Percentiles rank a stretch among this genome's conserved stretches.
Evolutionary conservation across 2,888 invertebrate genomes (phyloP).

Genomic region (Sphaerophoria taeniata): DNA sequence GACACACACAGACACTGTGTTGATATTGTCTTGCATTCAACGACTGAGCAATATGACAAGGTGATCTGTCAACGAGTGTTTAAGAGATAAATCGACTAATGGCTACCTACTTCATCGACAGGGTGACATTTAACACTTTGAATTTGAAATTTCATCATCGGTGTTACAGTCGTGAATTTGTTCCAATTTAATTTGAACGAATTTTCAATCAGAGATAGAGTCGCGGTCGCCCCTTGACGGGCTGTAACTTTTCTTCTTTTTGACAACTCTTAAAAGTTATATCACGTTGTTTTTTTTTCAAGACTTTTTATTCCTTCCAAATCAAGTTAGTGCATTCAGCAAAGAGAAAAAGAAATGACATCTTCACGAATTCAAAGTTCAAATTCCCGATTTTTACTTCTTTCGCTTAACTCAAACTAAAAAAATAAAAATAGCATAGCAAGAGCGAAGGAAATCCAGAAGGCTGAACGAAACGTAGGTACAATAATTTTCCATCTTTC

Average conservation of each 20-base stretch:
- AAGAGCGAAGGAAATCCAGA: not conserved
- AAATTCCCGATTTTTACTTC: conserved; percentile 21
- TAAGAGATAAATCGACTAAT: conserved; percentile 37
- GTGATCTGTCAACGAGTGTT: conserved; percentile 46
- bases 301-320: not conserved
- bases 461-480: conserved; percentile 2
- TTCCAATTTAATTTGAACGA: not conserved
- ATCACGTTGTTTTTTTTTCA: not conserved
- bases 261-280: not conserved
- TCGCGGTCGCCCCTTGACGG: not conserved
- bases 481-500: conserved; percentile 46
- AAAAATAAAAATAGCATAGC: too few species aligned
- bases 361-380: conserved; percentile 12
- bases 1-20: not conserved
- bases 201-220: not conserved
- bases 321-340: conserved; percentile 1
- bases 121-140: not conserved
- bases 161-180: too few species aligned
- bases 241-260: not conserved
- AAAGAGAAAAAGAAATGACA: conserved; percentile 23
- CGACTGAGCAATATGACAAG: conserved; percentile 31
- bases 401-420: conserved; percentile 7
- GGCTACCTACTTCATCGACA: not conserved
- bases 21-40: not conserved
- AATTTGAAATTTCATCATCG: not conserved